phyloP scores from a whole-genome alignment of 2,888 invertebrate genomes.

The Phoenoteleia sp. region DNA sequence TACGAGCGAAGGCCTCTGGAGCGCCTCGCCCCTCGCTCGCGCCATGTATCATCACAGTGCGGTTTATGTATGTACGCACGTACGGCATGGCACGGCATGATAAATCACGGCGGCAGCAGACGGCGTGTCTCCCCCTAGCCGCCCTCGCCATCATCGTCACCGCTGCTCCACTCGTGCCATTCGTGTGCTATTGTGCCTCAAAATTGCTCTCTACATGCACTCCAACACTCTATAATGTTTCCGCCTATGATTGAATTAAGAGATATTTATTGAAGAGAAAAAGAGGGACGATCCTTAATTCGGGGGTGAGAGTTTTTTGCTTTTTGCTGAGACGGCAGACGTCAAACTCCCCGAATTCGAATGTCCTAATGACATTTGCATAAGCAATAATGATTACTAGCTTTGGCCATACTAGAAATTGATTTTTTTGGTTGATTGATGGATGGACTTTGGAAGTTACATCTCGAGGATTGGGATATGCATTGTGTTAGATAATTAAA shows the following conservation, averaged over 20 bases:
- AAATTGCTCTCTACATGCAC: conserved; percentile 67
- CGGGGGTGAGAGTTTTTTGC: too few relatives aligned
- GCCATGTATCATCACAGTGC: conserved; percentile 84
- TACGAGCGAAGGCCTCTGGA: conserved; percentile 81
- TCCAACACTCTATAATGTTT: conserved; percentile 67
- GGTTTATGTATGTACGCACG: conserved; percentile 79
- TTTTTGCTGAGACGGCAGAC: too few relatives aligned
- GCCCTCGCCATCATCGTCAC: conserved; percentile 64
- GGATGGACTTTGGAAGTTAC: not conserved
- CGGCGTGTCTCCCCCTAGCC: conserved; percentile 83
- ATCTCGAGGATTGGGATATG: not conserved
- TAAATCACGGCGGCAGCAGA: conserved; percentile 85
- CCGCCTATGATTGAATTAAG: conserved; percentile 68
- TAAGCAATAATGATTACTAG: not conserved
- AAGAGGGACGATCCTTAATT: not conserved
- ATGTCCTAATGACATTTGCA: conserved; percentile 23
- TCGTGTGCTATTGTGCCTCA: conserved; percentile 60
- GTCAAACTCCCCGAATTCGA: not conserved
- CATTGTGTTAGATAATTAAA: conserved; percentile 17
- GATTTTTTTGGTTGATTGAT: conserved; percentile 9
- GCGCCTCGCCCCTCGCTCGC: conserved; percentile 75
- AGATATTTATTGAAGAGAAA: conserved; percentile 60
- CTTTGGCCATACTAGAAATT: not conserved
- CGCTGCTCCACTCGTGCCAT: conserved; percentile 33
- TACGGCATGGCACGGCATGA: conserved; percentile 81